Evolutionary conservation across 2,797 vertebrate species (phyloP), one percentile per base, ranked within the genome.

Genomic region (Hoplostethus mediterraneus): DNA sequence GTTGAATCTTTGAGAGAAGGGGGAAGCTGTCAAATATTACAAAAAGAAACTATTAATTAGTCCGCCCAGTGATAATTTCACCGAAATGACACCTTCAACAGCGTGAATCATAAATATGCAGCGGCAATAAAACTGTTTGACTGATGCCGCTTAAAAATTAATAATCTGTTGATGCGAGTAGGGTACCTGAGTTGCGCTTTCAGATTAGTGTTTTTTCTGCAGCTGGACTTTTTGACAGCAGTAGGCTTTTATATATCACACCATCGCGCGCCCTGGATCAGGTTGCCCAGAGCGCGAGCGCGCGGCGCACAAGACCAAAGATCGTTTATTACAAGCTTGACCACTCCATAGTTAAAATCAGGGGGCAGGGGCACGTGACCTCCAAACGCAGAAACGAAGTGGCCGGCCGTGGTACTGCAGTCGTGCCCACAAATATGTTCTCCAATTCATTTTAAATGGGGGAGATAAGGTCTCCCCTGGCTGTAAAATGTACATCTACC

Each of bases 1-100:
- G 59, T 82, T 74, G 75, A 67, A 57, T 36, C 73, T 80, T 76
- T 61, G 13, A 57, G 3, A 69, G 13, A 79, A 11, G 17, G 47
- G 45, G 2, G 36, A 57, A 21, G 5, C 7, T 56, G 45, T 38
- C 40, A 47, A 47, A 71, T 51, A 13, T 71, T 57, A 33, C 31
- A 55, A 28, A 0, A 51, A 38, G 52, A 40, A 21, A 21, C 6
- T 6, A 44, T 44, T 3, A 44, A 44, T 44, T 44, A 4, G 12
- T 44, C 42, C 10, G 38, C 42, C 40, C 7, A 42, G 2, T 42
- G 9, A 53, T 33, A 2, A 31, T 25, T 72, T 57, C 53, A 60
- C 47, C 6, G 13, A 57, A 57, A 63, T 12, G 0, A 64, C 5
- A 38, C 13, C n/a, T 49, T 8, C 7, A 59, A 70, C 30, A 52